Evolutionary conservation across 2,888 invertebrate genomes (phyloP).

Genomic region (Aleiodes leptofemur): DNA sequence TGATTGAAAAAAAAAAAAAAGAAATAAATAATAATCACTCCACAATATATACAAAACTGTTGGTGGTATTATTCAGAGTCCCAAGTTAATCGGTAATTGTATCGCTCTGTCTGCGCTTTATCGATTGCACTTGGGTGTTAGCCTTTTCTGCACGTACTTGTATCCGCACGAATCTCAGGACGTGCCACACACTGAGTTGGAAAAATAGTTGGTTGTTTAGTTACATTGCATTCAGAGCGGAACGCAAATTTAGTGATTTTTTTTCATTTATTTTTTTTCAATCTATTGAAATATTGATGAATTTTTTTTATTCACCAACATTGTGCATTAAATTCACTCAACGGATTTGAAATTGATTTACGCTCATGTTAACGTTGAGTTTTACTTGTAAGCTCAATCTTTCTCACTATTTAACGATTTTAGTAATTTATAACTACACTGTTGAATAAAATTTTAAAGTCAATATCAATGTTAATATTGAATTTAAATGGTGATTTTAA

Average conservation of each 20-base stretch:
- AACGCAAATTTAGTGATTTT: constrained; percentile 17
- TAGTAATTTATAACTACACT: not conserved
- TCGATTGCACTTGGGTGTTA: constrained; percentile 62
- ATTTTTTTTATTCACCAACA: not conserved
- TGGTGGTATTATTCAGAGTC: constrained; percentile 35
- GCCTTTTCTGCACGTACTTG: not conserved
- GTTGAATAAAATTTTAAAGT: too few relatives aligned
- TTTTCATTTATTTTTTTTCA: not conserved
- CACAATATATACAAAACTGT: constrained; percentile 35
- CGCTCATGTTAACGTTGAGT: too few relatives aligned
- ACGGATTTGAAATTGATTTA: too few relatives aligned
- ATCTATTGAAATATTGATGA: not conserved
- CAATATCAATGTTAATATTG: too few relatives aligned
- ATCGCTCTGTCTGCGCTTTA: constrained; percentile 66
- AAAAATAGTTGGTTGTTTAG: not conserved
- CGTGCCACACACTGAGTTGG: constrained; percentile 12
- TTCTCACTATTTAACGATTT: not conserved
- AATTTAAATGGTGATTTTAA: too few relatives aligned
- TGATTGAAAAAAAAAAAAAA: not conserved
- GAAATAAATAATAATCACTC: constrained; percentile 33
- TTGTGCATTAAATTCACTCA: too few relatives aligned
- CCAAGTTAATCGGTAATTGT: constrained; percentile 64
- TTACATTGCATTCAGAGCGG: constrained; percentile 12
- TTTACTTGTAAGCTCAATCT: not conserved
- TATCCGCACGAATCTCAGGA: constrained; percentile 19